Conservation (phyloP, 2,797 vertebrate genomes). For the Craterocephalus amniculus region DNA sequence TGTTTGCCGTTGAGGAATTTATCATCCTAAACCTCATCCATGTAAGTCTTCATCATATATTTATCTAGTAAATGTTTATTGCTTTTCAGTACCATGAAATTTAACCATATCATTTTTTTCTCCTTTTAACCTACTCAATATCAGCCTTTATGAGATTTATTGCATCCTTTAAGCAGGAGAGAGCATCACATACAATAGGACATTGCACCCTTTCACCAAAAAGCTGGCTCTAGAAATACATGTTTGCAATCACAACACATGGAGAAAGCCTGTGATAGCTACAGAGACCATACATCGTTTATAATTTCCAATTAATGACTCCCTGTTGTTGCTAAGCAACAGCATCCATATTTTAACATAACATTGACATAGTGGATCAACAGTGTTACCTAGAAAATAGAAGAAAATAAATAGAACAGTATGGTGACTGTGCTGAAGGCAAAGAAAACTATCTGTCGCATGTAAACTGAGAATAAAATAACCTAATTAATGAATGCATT, state of each 20-base stretch:
- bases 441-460: no score
- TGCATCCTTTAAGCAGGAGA: neutral
- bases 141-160: no score
- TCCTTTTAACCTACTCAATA: neutral
- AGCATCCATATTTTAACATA: neutral
- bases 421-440: no score
- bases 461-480: neutral
- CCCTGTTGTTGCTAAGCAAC: neutral
- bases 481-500: neutral
- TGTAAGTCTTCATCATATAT: constrained; percentile 83
- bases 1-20: constrained; percentile 93
- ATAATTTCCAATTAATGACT: neutral
- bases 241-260: neutral
- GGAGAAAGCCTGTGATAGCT: neutral
- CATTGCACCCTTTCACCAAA: neutral
- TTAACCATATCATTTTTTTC: no score
- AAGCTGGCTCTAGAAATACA: neutral
- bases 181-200: neutral
- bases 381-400: neutral
- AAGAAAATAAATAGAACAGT: neutral
- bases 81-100: no score
- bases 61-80: neutral
- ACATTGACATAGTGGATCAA: neutral
- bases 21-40: constrained; percentile 89
- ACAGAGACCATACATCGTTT: neutral